Evolutionary conservation across 1,140 invertebrate genomes (phyloP).

Genomic region (Pachypsylla venusta): DNA sequence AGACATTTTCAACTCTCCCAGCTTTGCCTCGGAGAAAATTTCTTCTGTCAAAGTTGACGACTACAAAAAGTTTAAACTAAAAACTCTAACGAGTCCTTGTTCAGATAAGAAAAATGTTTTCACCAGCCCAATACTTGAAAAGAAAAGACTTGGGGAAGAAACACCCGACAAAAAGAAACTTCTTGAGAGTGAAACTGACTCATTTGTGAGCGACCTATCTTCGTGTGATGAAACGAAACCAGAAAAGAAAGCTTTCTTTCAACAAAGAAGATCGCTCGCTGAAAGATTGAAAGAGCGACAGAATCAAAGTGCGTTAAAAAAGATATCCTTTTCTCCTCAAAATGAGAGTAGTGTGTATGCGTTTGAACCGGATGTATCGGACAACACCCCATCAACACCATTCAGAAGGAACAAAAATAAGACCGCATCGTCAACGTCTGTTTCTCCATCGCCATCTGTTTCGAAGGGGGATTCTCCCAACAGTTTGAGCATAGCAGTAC

Average conservation of each 20-base stretch:
- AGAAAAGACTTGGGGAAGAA: not conserved
- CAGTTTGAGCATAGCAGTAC: constrained; percentile 41
- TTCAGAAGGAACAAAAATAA: constrained; percentile 33
- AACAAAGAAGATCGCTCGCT: constrained; percentile 27
- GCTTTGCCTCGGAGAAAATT: constrained; percentile 19
- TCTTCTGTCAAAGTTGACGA: constrained; percentile 20
- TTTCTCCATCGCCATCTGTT: constrained; percentile 14
- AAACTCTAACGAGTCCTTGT: constrained; percentile 11
- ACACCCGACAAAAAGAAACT: constrained; percentile 9
- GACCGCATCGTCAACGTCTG: constrained; percentile 9
- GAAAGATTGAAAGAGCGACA: constrained; percentile 24
- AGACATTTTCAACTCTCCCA: constrained; percentile 16
- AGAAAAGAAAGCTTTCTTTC: constrained; percentile 32
- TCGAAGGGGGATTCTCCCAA: constrained; percentile 20
- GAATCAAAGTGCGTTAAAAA: constrained; percentile 30
- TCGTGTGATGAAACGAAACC: not conserved
- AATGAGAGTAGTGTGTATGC: constrained; percentile 56
- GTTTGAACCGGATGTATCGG: constrained; percentile 42
- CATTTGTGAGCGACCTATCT: not conserved
- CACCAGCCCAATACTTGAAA: not conserved
- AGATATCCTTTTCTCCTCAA: constrained; percentile 47
- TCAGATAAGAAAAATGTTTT: constrained; percentile 18
- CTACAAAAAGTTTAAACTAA: constrained; percentile 19
- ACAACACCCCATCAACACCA: constrained; percentile 33
- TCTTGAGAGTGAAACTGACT: constrained; percentile 1